Evolutionary conservation across 2,797 vertebrate genomes (phyloP), one percentile per base, ranked within the genome.

Genomic region (Fistularia commersonii): DNA sequence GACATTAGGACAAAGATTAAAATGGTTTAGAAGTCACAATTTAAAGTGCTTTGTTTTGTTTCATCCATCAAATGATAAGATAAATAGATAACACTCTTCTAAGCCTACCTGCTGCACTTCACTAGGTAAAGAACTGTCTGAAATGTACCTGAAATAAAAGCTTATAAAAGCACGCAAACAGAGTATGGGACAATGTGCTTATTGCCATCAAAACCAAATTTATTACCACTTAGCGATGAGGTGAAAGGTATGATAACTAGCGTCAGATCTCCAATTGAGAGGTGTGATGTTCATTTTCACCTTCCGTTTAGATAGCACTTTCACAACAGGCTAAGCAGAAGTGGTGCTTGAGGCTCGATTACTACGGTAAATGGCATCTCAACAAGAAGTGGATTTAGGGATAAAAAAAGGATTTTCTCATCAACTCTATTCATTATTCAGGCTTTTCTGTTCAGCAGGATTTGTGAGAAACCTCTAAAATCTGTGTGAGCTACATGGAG

Each of bases 251-350:
- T 11, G 71, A 69, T 66, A 66, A 71, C 52, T 58, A 50, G 50
- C 35, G 6, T 58, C 50, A 32, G 41, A 35, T 49, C 63, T 68
- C 75, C 72, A 64, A 41, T 33, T 48, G 57, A 75, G 66, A 68
- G 58, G 72, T 80, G 69, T 12, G 39, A 73, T 65, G 66, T 64
- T 85, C 75, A 74, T 83, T 84, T 81, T 75, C 76, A 82, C 76
- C 74, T 83, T 68, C 72, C 76, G 74, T 61, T 81, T 52, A 33
- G 13, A 35, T 51, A 15, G 58, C 69, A 6, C 64, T 48, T 64
- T 38, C 37, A 62, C 51, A 69, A 73, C 47, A 57, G 57, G 54
- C 71, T 57, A 23, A 53, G 36, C 14, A 54, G 9, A 23, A 37
- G 15, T 61, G 79, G 59, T 72, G 79, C 81, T 85, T 57, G 42